Conservation (phyloP, 2,797 vertebrate genomes). For the Clarias pachynema region DNA sequence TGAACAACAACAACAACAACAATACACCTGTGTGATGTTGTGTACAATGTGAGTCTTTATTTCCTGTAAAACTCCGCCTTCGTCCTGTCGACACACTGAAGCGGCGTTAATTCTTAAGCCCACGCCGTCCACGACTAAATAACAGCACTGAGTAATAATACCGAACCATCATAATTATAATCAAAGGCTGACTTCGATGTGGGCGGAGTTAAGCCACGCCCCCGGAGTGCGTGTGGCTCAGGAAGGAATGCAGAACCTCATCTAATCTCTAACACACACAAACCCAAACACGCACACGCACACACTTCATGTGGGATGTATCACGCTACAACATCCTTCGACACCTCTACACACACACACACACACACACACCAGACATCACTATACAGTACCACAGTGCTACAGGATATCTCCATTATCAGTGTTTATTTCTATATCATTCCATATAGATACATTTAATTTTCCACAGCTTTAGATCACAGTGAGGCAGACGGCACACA, state of each 20-base stretch:
- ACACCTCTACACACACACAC: background rate
- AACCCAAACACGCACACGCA: slow-evolving; percentile 15
- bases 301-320: background rate
- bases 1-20: background rate
- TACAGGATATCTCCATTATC: background rate
- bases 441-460: slow-evolving; percentile 22
- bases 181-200: too few relatives aligned
- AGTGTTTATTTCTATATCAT: slow-evolving; percentile 25
- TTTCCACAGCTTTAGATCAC: background rate
- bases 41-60: background rate
- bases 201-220: background rate
- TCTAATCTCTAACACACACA: slow-evolving; percentile 46
- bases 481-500: background rate
- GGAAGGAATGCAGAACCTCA: slow-evolving; percentile 73
- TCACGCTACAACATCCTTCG: slow-evolving; percentile 8
- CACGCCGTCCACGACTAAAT: background rate
- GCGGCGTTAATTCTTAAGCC: background rate
- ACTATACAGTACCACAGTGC: background rate
- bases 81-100: background rate
- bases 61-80: background rate
- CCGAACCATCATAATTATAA: too few relatives aligned
- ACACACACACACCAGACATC: background rate
- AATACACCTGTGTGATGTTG: background rate
- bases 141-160: background rate
- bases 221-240: slow-evolving; percentile 57